Evolutionary conservation across 2,797 vertebrate species (phyloP).

Genomic region (Botia kubotai): DNA sequence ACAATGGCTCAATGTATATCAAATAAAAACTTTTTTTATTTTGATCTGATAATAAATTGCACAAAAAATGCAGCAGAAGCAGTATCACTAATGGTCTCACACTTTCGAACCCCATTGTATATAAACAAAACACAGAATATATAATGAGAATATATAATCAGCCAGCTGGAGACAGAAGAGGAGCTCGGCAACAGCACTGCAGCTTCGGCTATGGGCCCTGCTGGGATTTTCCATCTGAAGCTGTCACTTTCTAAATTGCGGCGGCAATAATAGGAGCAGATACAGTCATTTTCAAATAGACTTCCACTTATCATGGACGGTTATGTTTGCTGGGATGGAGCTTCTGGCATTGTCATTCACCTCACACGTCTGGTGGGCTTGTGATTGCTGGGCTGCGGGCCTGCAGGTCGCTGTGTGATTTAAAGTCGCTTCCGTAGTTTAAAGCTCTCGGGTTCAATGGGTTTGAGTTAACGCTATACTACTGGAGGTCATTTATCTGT

Average conservation of each 20-base stretch:
- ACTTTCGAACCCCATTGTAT: background rate
- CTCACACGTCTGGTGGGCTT: conserved; percentile 55
- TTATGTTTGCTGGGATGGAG: conserved; percentile 40
- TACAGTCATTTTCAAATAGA: conserved; percentile 51
- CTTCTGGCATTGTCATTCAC: conserved; percentile 66
- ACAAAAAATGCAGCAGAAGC: background rate
- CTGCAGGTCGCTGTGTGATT: conserved; percentile 68
- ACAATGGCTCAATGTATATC: too few species aligned
- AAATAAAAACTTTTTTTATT: too few species aligned
- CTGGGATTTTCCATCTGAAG: conserved; percentile 50
- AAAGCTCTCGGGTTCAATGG: conserved; percentile 63
- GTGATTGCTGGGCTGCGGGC: conserved; percentile 63
- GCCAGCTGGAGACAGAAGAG: conserved; percentile 18
- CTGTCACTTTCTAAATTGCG: conserved; percentile 50
- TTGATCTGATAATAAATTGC: background rate
- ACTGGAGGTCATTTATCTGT: conserved; percentile 46
- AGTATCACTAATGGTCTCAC: background rate
- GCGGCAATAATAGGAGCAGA: conserved; percentile 59
- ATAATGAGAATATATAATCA: background rate
- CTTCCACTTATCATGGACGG: conserved; percentile 60
- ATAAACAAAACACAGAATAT: background rate
- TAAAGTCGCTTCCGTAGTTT: conserved; percentile 66
- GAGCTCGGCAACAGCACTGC: background rate
- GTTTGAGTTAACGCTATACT: conserved; percentile 59
- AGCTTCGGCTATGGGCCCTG: conserved; percentile 5